Conservation (phyloP, 30 jellyfish, hydroid and myxozoan genomes). For the Cassiopea xamachana region DNA sequence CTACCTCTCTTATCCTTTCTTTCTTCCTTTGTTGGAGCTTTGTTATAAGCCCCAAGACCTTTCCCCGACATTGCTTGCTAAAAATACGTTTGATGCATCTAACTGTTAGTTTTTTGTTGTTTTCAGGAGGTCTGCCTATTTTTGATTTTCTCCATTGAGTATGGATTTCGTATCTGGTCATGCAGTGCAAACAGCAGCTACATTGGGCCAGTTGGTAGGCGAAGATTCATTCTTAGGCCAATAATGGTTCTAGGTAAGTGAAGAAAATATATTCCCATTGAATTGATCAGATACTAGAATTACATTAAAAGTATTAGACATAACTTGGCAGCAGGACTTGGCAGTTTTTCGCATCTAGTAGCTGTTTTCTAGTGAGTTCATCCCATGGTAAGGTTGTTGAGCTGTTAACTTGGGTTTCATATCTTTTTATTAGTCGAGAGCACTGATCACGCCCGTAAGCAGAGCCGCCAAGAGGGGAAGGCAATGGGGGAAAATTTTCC, state of each 20-base stretch:
- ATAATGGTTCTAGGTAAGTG: conserved; percentile 74
- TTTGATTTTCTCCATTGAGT: conserved; percentile 52
- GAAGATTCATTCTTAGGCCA: conserved; percentile 59
- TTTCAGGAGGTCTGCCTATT: conserved; percentile 47
- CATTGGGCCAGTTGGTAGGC: conserved; percentile 65
- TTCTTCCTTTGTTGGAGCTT: too few relatives aligned
- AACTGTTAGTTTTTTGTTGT: neutral
- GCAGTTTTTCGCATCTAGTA: neutral
- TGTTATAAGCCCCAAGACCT: too few relatives aligned
- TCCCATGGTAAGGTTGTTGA: too few relatives aligned
- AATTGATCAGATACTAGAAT: neutral
- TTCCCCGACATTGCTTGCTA: too few relatives aligned
- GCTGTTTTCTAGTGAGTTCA: too few relatives aligned
- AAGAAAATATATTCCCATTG: neutral
- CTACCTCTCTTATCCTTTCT: too few relatives aligned
- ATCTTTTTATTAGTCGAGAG: too few relatives aligned
- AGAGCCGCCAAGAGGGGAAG: too few relatives aligned
- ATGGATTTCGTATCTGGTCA: conserved; percentile 66
- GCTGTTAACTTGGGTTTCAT: too few relatives aligned
- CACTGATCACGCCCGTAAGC: too few relatives aligned
- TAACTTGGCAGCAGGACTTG: neutral
- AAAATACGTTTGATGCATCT: too few relatives aligned
- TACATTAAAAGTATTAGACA: neutral
- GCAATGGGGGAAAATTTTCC: too few relatives aligned
- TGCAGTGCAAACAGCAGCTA: conserved; percentile 79